Evolutionary conservation across 1,140 invertebrate species (phyloP), one percentile per base, ranked within the genome.

Genomic region (Caenorhabditis inopinata): DNA sequence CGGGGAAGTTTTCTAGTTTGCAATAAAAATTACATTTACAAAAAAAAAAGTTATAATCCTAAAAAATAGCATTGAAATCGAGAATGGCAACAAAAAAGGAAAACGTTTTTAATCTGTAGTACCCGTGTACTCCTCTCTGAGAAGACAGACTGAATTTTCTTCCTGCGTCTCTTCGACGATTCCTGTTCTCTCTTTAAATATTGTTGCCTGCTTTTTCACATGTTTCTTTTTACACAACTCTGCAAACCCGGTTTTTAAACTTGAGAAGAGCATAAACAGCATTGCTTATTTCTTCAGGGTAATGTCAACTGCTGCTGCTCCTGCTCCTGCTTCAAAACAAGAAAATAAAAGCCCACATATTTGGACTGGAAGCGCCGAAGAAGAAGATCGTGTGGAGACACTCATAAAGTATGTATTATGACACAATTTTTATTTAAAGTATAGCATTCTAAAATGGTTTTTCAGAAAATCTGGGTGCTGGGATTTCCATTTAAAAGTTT

Each of bases 321-420:
- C 58, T 68, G 16, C 58, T 38, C 2, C 58, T 68, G 16, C 58
- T 38, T 2, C 58, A 18, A 35, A n/a, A 38, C 1, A 29, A 38
- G 12, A 29, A 38, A 11, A 25, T 32, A 32, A 38, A 68, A 38
- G 32, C 38, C 58, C 58, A 7, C 58, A 68, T 68, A 38, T 68
- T 46, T 82, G 81, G 81, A 76, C 81, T 38, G 58, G 62, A 47
- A 53, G 45, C 53, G 47, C 38, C 23, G 81, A 68, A 11, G 53
- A 82, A 53, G 81, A 82, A 32, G 81, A 82, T 29, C 58, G 81
- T 7, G 81, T 82, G 1, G 81, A 82, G 48, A 51, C 23, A 25
- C 32, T 82, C 25, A 82, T 82, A 35, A 81, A 68, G 74, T 75
- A 48, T 9, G 35, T 1, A 42, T 12, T 32, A 45, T 74, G 42